Evolutionary conservation across 2,797 vertebrate genomes (phyloP).

Genomic region (Acomys russatus): DNA sequence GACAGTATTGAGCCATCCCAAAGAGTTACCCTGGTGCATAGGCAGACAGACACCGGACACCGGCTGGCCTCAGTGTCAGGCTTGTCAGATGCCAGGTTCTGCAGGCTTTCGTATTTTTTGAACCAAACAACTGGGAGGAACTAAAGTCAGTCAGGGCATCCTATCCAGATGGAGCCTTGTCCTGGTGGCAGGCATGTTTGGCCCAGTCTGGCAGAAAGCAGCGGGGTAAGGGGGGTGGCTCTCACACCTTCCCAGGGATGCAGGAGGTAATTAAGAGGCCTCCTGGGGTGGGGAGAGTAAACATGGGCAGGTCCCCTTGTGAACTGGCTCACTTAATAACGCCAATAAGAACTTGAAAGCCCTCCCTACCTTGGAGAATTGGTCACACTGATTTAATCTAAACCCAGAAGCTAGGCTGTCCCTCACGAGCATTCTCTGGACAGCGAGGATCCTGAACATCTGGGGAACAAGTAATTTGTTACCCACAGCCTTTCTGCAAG

Average conservation of each 20-base stretch:
- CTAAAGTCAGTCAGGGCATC: background rate
- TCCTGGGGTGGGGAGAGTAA: constrained; percentile 23
- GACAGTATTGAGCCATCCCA: background rate
- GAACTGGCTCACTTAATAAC: background rate
- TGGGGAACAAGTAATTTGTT: background rate
- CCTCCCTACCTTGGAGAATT: background rate
- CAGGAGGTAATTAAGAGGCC: constrained; percentile 14
- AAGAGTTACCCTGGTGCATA: too few relatives aligned
- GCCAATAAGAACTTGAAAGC: constrained; percentile 64
- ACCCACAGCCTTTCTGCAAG: background rate
- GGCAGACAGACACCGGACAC: background rate
- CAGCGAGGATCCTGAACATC: fast-evolving
- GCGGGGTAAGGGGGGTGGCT: background rate
- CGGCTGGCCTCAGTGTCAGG: background rate
- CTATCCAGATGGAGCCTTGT: background rate
- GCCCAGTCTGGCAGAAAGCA: background rate
- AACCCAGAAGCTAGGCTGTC: background rate
- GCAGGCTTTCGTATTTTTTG: background rate
- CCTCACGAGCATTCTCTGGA: background rate
- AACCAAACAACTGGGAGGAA: background rate
- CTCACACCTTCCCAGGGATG: constrained; percentile 57
- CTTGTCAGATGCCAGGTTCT: background rate
- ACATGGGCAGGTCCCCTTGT: constrained; percentile 2
- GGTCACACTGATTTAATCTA: background rate
- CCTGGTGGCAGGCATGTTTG: background rate